A percentile compares a stretch with the other conserved stretches of the same genome.
Conservation (phyloP, 1,140 invertebrate genomes). For the Drosophila baimaii region DNA sequence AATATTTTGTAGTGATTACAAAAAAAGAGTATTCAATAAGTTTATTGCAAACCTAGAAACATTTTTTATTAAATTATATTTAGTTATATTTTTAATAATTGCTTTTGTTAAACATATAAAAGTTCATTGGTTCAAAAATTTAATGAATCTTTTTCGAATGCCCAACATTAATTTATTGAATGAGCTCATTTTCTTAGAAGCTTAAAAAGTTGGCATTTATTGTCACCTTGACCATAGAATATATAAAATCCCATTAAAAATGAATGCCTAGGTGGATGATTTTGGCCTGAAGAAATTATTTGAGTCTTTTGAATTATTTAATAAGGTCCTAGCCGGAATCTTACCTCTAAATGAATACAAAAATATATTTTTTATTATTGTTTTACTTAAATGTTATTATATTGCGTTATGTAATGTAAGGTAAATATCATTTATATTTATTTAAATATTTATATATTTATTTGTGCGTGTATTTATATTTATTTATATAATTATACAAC, state of each 20-base stretch:
- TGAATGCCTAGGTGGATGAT: neutral
- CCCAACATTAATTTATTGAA: neutral
- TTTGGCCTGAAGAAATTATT: neutral
- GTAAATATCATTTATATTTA: too few relatives aligned
- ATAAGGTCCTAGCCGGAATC: too few relatives aligned
- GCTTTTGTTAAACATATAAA: neutral
- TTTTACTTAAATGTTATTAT: too few relatives aligned
- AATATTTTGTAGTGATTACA: neutral
- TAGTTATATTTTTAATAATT: neutral
- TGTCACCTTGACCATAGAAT: neutral
- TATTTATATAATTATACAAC: too few relatives aligned
- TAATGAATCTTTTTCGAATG: neutral
- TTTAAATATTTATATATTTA: too few relatives aligned
- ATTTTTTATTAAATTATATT: neutral
- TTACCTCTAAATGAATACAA: too few relatives aligned
- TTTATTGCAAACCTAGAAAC: neutral
- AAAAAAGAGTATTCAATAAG: neutral
- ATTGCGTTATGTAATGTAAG: too few relatives aligned
- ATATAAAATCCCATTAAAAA: neutral
- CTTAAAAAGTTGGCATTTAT: neutral
- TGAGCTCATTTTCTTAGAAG: neutral
- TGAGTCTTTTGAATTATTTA: too few relatives aligned
- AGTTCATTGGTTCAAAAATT: too few relatives aligned
- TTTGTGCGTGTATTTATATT: too few relatives aligned
- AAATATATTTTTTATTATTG: too few relatives aligned